phyloP scores from a whole-genome alignment of 1,140 invertebrate species.

The Spodoptera frugiperda region DNA sequence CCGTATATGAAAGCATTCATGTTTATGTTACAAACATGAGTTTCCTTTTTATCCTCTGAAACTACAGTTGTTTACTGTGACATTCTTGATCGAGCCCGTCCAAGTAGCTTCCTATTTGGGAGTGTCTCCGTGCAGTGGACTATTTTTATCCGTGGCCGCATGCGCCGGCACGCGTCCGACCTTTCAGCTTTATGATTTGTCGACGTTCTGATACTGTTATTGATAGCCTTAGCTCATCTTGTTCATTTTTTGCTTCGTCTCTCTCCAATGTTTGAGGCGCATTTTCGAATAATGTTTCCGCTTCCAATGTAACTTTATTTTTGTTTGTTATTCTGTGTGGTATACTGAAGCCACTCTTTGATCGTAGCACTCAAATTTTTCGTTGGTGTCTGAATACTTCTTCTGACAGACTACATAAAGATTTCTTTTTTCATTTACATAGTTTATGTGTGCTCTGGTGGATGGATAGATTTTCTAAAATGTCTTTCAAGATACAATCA shows the following conservation, averaged over 20 bases:
- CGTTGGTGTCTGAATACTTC: constrained; percentile 12
- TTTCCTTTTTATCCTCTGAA: constrained; percentile 21
- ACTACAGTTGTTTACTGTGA: constrained; percentile 62
- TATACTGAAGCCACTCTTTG: constrained; percentile 24
- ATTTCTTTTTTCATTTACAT: neutral
- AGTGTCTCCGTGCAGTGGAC: constrained; percentile 70
- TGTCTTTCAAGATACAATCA: constrained; percentile 25
- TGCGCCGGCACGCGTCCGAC: constrained; percentile 75
- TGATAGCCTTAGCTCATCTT: constrained; percentile 52
- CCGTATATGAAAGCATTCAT: neutral
- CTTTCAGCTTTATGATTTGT: constrained; percentile 74
- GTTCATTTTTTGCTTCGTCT: constrained; percentile 11
- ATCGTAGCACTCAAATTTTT: neutral
- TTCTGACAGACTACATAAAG: neutral
- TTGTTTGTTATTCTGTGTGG: constrained; percentile 12
- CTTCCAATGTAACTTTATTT: constrained; percentile 25
- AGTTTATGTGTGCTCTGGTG: neutral
- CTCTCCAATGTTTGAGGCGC: constrained; percentile 30
- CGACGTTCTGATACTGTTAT: constrained; percentile 61
- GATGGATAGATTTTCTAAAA: constrained; percentile 3
- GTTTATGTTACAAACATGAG: neutral
- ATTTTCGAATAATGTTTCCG: constrained; percentile 37
- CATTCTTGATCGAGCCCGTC: constrained; percentile 64
- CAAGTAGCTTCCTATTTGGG: constrained; percentile 79
- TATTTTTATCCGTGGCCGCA: constrained; percentile 76